These are phyloP conservation scores for Hirundo rustica DNA, from an alignment of 2,797 vertebrate genomes.

Conservation along the genomic window DNA sequence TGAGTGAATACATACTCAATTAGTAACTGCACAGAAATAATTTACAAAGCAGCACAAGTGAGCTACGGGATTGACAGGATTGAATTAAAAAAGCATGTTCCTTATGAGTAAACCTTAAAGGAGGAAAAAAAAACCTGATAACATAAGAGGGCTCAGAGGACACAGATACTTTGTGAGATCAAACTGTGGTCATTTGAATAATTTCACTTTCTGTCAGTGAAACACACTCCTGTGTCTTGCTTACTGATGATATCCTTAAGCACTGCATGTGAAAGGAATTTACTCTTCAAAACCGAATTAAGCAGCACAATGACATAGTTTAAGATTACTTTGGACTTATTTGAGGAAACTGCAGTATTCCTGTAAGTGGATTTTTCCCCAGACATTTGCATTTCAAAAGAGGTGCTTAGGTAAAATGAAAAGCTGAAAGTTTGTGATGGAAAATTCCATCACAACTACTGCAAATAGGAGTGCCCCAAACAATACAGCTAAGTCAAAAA, in stretches of 20 bases:
- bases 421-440: not conserved
- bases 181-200: not conserved
- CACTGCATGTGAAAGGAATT: not conserved
- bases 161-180: not conserved
- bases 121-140: not conserved
- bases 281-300: not conserved
- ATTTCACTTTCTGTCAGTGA: not conserved
- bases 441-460: not conserved
- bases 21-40: conserved; percentile 5
- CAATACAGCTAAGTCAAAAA: conserved; percentile 27
- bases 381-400: not conserved
- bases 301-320: not conserved
- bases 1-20: conserved; percentile 1
- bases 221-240: not conserved
- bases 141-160: not conserved
- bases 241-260: not conserved
- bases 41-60: not conserved
- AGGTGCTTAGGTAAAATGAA: not conserved
- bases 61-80: not conserved
- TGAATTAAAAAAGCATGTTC: not conserved
- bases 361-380: not conserved
- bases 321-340: not conserved
- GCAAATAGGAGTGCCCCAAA: not conserved
- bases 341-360: not conserved
- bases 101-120: not conserved